Base-by-base conservation (phyloP, 2,888 invertebrate genomes). In the Tuta absoluta region DNA sequence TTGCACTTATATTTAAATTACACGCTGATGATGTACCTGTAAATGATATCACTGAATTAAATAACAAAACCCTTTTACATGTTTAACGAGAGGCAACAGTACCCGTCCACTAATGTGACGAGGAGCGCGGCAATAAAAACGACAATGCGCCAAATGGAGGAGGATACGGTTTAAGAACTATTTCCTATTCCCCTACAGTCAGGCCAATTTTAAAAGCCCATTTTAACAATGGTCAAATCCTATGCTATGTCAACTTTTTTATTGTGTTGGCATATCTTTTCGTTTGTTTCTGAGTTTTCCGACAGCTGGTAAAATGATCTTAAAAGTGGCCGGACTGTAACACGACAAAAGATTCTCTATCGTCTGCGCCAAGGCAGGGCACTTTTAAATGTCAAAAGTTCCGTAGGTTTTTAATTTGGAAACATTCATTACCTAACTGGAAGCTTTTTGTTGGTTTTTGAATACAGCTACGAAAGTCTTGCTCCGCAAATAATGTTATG, bases 401-500 rank as follows among this genome's bases (percentile, higher is more conserved):
- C 10, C 33, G 8, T 33, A 33, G 33, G 8, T n/a, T 33, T 33
- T 33, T 8, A 8, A 8, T 33, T 7, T 4, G 28, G 8, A 33
- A 33, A 33, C 10, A 33, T 33, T 33, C 10, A 8, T 49, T 49
- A 19, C 8, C 19, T 17, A 21, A 49, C n/a, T n/a, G n/a, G n/a
- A 19, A 7, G 21, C 10, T 21, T 17, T 21, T 11, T 19, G 19
- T 2, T 49, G 1, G 49, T 21, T 21, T 4, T 28, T 48, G 60
- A 56, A 23, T 48, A 60, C 48, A 56, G 48, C 48, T 66, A 67
- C 70, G 75, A 85, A 80, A 80, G 83, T 84, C 80, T 85, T 83
- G 80, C 80, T 82, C 79, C 75, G 70, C 78, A 82, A 82, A 85
- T 87, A 87, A 86, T 84, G 85, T 89, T 87, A 88, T 87, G 85